Evolutionary conservation across 2,888 invertebrate genomes (phyloP).

Genomic region (Lasioglossum figueresi): DNA sequence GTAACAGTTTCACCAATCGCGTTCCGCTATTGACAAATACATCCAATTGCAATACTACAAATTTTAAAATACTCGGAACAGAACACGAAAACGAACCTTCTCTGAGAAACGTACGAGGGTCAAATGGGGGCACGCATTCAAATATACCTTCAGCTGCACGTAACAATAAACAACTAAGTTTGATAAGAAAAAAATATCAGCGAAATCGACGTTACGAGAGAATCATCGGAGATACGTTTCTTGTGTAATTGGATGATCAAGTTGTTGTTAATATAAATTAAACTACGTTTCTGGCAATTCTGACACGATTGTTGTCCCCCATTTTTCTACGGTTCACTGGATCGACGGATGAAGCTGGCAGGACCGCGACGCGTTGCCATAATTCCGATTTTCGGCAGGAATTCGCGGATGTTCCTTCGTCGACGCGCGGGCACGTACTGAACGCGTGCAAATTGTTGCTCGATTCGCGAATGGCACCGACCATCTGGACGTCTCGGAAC

Average conservation of each 20-base stretch:
- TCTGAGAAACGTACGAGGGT: background rate
- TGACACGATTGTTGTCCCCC: background rate
- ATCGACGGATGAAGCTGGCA: background rate
- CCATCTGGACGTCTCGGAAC: conserved; percentile 52
- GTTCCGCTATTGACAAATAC: background rate
- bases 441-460: conserved; percentile 49
- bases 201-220: background rate
- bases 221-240: background rate
- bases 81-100: background rate
- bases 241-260: background rate
- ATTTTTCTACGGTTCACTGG: background rate
- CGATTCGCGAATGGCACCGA: conserved; percentile 31
- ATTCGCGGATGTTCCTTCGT: conserved; percentile 24
- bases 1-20: background rate
- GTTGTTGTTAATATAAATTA: too few relatives aligned
- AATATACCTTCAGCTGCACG: background rate
- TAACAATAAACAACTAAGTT: background rate
- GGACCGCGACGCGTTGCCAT: background rate
- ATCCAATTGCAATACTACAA: background rate
- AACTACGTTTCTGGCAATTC: background rate
- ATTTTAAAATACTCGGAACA: background rate
- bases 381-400: background rate
- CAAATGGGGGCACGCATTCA: too few relatives aligned
- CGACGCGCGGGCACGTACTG: conserved; percentile 50
- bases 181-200: background rate